Base-by-base conservation (phyloP, 2,797 vertebrate genomes). In the Onychomys arenicola region DNA sequence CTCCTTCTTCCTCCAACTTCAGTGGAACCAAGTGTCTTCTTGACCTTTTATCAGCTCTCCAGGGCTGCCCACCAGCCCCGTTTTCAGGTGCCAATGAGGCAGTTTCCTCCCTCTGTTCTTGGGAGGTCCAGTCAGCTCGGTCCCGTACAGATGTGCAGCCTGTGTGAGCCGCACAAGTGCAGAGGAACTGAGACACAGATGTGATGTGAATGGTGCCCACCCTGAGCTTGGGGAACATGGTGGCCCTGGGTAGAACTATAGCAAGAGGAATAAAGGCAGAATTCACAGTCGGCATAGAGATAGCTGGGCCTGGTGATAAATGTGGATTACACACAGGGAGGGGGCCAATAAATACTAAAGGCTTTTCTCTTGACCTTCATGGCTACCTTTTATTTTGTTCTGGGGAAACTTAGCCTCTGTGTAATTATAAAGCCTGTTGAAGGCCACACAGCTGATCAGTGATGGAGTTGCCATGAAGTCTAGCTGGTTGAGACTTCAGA, bases 161-260 rank as follows among this genome's bases (percentile, higher is more conserved):
- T 63, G 87, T 43, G 6, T 4, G 43, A 52, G 27, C 87, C 29
- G 65, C 29, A 16, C 55, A 19, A 1, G 12, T 0, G 1, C 21
- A 2, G 71, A 46, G 17, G 34, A 0, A 23, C 21, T 0, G 17
- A 89, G 93, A 32, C 65, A 16, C 0, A 14, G 55, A 34, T 1
- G 1, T 13, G 29, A 25, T 4, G 6, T 27, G 14, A 61, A 6
- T 29, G 61, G 52, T 2, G 0, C 12, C 11, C 67, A 0, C 16
- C 17, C 9, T 40, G 3, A 34, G 57, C 25, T 29, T 46, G 80
- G 6, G 85, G 52, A 1, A 0, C 16, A 0, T 0, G 10, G 37
- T 13, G 40, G 27, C 34, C 29, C 82, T n/a, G 40, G 40, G 14
- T 6, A 5, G 21, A 1, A 73, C 1, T 11, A 5, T 37, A 3